A percentile compares a stretch with the other conserved stretches of the same genome.
Evolutionary conservation across 2,797 vertebrate genomes (phyloP).

Genomic region (Helarctos malayanus): DNA sequence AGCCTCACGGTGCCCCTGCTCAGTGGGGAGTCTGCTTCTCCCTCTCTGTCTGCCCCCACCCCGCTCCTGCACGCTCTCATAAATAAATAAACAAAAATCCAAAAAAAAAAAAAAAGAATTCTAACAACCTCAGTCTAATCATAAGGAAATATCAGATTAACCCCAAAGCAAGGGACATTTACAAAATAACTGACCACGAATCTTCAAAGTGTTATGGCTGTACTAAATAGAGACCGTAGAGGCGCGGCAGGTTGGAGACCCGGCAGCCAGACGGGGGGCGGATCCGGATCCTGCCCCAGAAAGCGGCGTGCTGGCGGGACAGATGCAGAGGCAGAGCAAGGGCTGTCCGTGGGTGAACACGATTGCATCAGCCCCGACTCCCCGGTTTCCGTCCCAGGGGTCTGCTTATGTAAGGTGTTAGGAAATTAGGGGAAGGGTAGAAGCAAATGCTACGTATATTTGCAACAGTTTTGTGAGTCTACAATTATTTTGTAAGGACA

Average conservation of each 20-base stretch:
- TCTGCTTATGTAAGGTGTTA: background rate
- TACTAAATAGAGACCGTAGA: background rate
- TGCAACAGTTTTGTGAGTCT: too few relatives aligned
- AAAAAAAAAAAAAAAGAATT: background rate
- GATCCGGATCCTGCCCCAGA: fast-evolving
- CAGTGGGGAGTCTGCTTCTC: background rate
- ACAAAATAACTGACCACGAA: background rate
- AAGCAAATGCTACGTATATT: too few relatives aligned
- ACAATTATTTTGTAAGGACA: background rate
- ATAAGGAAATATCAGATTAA: background rate
- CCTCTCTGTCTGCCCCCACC: background rate
- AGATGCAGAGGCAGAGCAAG: fast-evolving
- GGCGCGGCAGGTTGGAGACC: background rate
- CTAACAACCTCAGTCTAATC: background rate
- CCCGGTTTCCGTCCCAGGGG: fast-evolving
- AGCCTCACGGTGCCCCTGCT: background rate
- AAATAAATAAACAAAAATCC: background rate
- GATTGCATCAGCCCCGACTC: fast-evolving
- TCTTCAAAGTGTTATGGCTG: background rate
- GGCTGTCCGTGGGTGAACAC: fast-evolving
- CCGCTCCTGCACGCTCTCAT: background rate
- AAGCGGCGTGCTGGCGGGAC: background rate
- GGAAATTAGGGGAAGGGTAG: background rate
- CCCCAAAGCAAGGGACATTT: background rate
- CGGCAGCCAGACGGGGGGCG: fast-evolving